phyloP scores from a whole-genome alignment of 2,113 vertebrate species.

The Cinclus mexicanus region DNA sequence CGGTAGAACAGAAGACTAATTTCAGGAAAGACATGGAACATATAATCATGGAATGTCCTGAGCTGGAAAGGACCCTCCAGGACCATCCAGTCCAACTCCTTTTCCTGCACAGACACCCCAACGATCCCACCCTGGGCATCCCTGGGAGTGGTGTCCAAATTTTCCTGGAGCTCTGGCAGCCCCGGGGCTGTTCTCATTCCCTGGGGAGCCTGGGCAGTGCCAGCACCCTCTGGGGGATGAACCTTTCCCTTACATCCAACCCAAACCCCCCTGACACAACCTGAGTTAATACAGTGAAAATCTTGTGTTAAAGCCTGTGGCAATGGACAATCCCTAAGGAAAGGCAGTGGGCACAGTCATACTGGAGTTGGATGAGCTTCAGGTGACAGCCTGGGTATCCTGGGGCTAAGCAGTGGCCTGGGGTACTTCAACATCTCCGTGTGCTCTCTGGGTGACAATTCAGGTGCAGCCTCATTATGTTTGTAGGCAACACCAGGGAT shows the following conservation, averaged over 20 bases:
- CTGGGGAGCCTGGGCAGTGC: background rate
- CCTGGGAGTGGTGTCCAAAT: fast-evolving
- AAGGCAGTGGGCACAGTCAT: background rate
- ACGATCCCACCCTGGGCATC: background rate
- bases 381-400: background rate
- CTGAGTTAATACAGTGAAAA: background rate
- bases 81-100: fast-evolving
- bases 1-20: background rate
- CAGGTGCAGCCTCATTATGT: background rate
- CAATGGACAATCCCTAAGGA: background rate
- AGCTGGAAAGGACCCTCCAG: background rate
- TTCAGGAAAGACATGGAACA: background rate
- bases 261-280: background rate
- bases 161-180: background rate
- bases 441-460: background rate
- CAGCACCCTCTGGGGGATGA: background rate
- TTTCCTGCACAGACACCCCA: background rate
- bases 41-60: background rate
- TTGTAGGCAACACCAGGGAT: background rate
- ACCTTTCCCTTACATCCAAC: fast-evolving
- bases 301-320: background rate
- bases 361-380: fast-evolving
- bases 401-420: background rate
- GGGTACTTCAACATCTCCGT: fast-evolving
- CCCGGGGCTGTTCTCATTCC: fast-evolving